Base-by-base conservation (phyloP, 2,113 vertebrate species). In the Myrmophylax atrothorax region DNA sequence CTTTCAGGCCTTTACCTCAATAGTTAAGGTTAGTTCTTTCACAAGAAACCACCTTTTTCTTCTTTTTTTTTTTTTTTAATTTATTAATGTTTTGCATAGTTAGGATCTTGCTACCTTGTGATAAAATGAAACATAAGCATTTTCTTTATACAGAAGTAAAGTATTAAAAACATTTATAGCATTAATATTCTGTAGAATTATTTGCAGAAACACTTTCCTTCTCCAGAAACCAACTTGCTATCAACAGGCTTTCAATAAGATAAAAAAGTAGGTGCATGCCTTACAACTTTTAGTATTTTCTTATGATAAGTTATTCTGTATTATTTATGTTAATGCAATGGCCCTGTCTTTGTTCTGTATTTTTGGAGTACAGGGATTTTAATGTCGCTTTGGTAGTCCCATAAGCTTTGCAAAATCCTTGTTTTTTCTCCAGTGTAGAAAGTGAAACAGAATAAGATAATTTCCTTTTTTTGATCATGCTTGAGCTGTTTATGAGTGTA, bases 1-100 rank as follows among this genome's bases (percentile, higher is more conserved):
- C 56, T 97, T 98, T 80, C 98, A 99, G 96, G 99, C 99, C 69
- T 99, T 99, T 97, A 55, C 97, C 68, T 98, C 98, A 2, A 96
- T 99, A 94, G 95, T 98, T 89, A 98, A 98, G 6, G 99, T 99
- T 96, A 98, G 99, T 99, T 93, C 78, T 91, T 69, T 87, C 37
- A 68, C n/a, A 59, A 52, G 25, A 86, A 84, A 87, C 82, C 11
- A 33, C 5, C 10, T 53, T 20, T 19, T 88, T 56, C 12, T 56
- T 35, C 22, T 24, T 24, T 37, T 46, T 8, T 44, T n/a, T n/a
- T 18, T 0, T 70, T 73, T 89, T 20, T 22, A 31, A 40, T 56
- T 44, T 19, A 24, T 24, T 78, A 7, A 29, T 78, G 75, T 82
- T 62, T 82, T 67, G 0, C 73, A 25, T 44, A 60, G 14, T 63